A percentile compares a stretch with the other conserved stretches of the same genome.
These are phyloP conservation scores for Rhagologus leucostigma DNA, from an alignment of 2,113 vertebrate genomes.

Conservation along the genomic window DNA sequence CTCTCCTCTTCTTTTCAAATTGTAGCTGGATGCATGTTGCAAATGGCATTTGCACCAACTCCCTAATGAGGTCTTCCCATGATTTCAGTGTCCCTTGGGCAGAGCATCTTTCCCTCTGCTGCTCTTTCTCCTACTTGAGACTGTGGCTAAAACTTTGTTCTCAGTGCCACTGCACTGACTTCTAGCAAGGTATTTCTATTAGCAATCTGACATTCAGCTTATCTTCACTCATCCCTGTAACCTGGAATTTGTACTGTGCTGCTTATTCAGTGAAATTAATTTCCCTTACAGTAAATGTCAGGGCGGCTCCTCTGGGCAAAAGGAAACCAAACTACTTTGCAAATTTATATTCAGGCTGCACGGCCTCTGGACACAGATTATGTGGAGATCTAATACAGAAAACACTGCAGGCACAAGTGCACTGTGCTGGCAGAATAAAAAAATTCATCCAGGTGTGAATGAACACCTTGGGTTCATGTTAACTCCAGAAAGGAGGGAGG, in stretches of 20 bases:
- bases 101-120: neutral
- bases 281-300: neutral
- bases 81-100: neutral
- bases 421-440: neutral
- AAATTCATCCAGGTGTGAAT: neutral
- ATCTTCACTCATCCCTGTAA: neutral
- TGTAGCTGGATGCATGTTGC: neutral
- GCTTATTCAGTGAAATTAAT: constrained; percentile 9
- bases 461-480: neutral
- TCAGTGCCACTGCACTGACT: neutral
- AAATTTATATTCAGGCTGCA: neutral
- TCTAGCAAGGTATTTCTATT: neutral
- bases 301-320: neutral
- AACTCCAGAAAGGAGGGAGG: neutral
- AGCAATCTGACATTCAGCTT: neutral
- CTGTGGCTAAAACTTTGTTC: neutral
- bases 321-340: neutral
- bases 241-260: constrained; percentile 35
- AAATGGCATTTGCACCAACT: neutral
- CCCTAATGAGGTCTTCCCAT: neutral
- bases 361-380: neutral
- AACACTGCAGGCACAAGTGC: neutral
- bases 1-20: neutral
- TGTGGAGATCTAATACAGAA: neutral
- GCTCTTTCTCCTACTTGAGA: neutral